phyloP scores from a whole-genome alignment of 1,140 invertebrate genomes.

The Rhynchophorus ferrugineus region DNA sequence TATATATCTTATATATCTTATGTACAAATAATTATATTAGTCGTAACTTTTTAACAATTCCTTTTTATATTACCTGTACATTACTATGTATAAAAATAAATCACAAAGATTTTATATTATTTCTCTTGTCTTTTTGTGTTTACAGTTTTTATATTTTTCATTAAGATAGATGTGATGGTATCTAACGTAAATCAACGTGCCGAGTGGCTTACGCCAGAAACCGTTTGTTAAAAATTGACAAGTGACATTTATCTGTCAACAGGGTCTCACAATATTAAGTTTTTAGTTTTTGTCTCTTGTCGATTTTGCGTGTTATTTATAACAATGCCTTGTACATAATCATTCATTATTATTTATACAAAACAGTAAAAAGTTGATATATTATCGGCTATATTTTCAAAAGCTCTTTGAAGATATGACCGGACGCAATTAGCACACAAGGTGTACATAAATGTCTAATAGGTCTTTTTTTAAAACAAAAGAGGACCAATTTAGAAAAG shows the following conservation, averaged over 20 bases:
- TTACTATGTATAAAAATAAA: constrained; percentile 2
- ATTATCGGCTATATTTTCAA: neutral
- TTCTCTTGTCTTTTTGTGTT: neutral
- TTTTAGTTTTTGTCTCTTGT: constrained; percentile 16
- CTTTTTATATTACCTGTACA: neutral
- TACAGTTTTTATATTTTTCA: neutral
- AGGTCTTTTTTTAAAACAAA: constrained; percentile 33
- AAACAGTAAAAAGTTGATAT: too few relatives aligned
- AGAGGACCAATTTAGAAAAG: constrained; percentile 37
- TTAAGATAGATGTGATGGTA: too few relatives aligned
- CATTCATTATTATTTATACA: too few relatives aligned
- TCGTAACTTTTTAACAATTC: neutral
- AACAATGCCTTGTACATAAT: neutral
- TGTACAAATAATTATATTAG: neutral
- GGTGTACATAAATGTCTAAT: constrained; percentile 28
- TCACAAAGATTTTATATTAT: neutral
- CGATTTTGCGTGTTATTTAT: constrained; percentile 9
- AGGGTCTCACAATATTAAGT: constrained; percentile 39
- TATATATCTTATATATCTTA: neutral
- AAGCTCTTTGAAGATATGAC: neutral
- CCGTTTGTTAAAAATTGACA: constrained; percentile 24
- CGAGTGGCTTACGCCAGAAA: too few relatives aligned
- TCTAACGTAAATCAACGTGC: too few relatives aligned
- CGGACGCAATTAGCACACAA: too few relatives aligned
- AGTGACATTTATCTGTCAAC: constrained; percentile 39